Evolutionary conservation across 2,888 invertebrate species (phyloP).

Genomic region (Phragmatobia fuliginosa): DNA sequence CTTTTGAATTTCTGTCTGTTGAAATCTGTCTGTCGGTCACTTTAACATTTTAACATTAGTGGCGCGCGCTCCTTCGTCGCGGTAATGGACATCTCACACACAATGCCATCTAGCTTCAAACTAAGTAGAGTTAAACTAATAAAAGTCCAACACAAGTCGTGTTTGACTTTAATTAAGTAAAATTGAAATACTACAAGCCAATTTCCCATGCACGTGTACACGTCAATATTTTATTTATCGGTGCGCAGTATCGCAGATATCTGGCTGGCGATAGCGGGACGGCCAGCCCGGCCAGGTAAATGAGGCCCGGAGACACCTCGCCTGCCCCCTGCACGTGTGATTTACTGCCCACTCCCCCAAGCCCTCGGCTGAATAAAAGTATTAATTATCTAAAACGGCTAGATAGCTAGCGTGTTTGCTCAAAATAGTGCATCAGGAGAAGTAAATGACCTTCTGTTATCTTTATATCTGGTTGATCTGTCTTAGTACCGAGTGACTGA

Average conservation of each 20-base stretch:
- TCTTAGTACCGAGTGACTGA: too few relatives aligned
- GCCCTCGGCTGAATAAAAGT: conserved; percentile 48
- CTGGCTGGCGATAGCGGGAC: conserved; percentile 65
- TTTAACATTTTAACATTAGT: too few relatives aligned
- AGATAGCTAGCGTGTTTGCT: conserved; percentile 2
- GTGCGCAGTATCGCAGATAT: conserved; percentile 74
- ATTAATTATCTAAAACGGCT: conserved; percentile 45
- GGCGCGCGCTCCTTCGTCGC: too few relatives aligned
- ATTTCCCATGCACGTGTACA: conserved; percentile 57
- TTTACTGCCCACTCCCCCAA: conserved; percentile 58
- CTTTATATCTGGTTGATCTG: not conserved
- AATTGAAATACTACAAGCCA: conserved; percentile 12
- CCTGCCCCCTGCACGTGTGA: conserved; percentile 57
- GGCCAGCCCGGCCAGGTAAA: conserved; percentile 66
- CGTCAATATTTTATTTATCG: conserved; percentile 84
- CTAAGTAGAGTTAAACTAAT: too few relatives aligned
- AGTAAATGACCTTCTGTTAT: not conserved
- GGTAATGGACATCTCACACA: too few relatives aligned
- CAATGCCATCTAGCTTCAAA: too few relatives aligned
- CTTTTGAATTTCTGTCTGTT: too few relatives aligned
- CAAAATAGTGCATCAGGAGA: not conserved
- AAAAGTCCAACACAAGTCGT: too few relatives aligned
- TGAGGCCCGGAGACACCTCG: conserved; percentile 65
- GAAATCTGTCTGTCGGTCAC: too few relatives aligned
- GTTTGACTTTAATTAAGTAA: not conserved